These are phyloP conservation scores for Pocillopora damicornis DNA, from an alignment of 64 coral and sea anemone genomes.

Conservation along the genomic window DNA sequence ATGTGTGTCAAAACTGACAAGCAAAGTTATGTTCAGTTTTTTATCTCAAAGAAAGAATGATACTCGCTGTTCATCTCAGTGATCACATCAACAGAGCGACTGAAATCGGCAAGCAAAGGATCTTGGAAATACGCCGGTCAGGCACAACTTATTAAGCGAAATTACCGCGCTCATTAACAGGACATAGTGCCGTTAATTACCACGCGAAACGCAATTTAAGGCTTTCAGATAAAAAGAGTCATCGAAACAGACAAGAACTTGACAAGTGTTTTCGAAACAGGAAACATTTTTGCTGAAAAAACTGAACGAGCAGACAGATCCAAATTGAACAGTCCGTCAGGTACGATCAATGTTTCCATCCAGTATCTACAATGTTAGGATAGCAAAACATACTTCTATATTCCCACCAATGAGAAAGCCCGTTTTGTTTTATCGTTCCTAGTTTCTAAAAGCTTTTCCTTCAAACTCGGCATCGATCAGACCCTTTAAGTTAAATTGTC, in stretches of 20 bases:
- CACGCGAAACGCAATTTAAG: not conserved
- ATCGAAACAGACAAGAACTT: not conserved
- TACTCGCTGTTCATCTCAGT: not conserved
- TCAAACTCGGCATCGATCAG: too few relatives aligned
- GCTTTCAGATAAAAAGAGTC: not conserved
- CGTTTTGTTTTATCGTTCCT: not conserved
- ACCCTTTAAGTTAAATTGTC: too few relatives aligned
- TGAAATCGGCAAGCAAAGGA: not conserved
- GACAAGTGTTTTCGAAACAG: conserved; percentile 8
- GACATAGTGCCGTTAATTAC: not conserved
- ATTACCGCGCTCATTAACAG: conserved; percentile 21
- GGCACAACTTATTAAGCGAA: conserved; percentile 4
- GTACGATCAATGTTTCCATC: not conserved
- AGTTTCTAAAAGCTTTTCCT: too few relatives aligned
- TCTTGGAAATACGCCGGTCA: not conserved
- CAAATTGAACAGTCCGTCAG: not conserved
- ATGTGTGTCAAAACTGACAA: not conserved
- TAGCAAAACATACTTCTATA: not conserved
- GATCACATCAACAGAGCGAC: not conserved
- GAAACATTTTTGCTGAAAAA: not conserved
- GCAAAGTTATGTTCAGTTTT: not conserved
- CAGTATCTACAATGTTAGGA: not conserved
- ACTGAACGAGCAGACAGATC: not conserved
- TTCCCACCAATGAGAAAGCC: not conserved
- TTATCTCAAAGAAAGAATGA: not conserved